A percentile compares a stretch with the other conserved stretches of the same genome.
phyloP scores from a whole-genome alignment of 2,797 vertebrate genomes.

The Sebastes paucispinis region DNA sequence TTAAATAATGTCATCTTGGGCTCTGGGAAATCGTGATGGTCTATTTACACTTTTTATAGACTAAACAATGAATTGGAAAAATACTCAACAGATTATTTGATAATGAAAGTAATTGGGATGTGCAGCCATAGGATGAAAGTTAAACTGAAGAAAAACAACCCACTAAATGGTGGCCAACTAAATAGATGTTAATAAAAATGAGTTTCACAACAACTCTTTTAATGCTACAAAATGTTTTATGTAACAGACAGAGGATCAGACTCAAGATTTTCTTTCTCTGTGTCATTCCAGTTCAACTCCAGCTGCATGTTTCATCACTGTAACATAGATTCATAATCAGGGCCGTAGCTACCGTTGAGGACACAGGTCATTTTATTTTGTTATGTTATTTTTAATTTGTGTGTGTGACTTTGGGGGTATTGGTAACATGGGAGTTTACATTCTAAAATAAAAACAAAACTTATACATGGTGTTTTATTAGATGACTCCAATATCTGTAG shows the following conservation, averaged over 20 bases:
- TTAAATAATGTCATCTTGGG: neutral
- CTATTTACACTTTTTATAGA: neutral
- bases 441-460: neutral
- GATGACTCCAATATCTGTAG: neutral
- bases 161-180: neutral
- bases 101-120: neutral
- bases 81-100: neutral
- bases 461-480: neutral
- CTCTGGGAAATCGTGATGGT: neutral
- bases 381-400: neutral
- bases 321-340: neutral
- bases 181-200: neutral
- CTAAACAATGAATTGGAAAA: neutral
- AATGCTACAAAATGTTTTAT: neutral
- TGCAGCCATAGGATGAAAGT: neutral
- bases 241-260: neutral
- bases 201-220: neutral
- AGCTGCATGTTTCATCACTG: neutral
- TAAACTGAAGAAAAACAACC: neutral
- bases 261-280: neutral
- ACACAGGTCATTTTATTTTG: neutral
- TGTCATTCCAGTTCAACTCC: conserved; percentile 5
- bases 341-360: neutral
- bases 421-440: neutral
- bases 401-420: neutral